These are phyloP conservation scores for Catharus ustulatus DNA, from an alignment of 2,797 vertebrate species.

Conservation along the genomic window DNA sequence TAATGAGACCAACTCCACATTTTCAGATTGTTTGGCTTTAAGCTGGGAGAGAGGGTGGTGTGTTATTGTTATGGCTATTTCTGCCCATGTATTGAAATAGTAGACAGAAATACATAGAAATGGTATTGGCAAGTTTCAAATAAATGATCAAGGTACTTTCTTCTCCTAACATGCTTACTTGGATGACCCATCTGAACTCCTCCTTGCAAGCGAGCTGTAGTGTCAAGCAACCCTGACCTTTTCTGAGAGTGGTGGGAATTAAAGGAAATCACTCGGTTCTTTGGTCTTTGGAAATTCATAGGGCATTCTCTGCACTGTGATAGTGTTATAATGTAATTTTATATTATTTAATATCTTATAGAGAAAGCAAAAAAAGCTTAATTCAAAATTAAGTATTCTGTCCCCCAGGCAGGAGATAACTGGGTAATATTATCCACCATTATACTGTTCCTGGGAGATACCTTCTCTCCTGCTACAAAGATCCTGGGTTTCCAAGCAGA, in stretches of 20 bases:
- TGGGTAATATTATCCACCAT: not conserved
- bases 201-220: not conserved
- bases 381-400: not conserved
- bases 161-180: not conserved
- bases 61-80: slow-evolving; percentile 61
- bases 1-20: not conserved
- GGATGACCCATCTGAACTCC: not conserved
- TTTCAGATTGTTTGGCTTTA: not conserved
- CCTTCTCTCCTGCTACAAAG: not conserved
- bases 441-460: not conserved
- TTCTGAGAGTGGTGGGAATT: not conserved
- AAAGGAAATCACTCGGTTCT: not conserved
- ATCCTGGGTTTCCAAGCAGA: not conserved
- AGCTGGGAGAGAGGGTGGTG: not conserved
- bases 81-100: not conserved
- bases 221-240: not conserved
- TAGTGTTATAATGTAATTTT: not conserved
- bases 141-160: not conserved
- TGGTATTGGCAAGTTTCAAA: not conserved
- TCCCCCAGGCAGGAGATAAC: not conserved
- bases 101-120: not conserved
- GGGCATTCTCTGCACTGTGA: not conserved
- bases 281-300: slow-evolving; percentile 7
- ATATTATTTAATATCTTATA: not conserved
- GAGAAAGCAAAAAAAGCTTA: not conserved